Evolutionary conservation across 2,113 vertebrate genomes (phyloP), one percentile per base, ranked within the genome.

Genomic region (Phrynocephalus versicolor): DNA sequence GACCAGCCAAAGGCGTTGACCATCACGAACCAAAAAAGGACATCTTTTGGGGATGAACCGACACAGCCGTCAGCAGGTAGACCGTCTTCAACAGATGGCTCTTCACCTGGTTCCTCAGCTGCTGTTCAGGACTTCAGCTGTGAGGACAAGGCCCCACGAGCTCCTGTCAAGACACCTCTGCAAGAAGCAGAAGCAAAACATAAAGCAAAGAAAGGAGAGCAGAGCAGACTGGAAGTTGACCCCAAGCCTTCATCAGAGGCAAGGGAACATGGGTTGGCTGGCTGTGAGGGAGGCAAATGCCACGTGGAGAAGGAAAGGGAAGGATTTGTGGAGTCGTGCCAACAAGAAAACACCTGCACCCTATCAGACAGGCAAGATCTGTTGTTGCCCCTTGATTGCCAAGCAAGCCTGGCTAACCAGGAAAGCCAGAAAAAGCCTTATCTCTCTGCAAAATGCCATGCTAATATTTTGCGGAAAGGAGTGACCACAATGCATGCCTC

Each of bases 311-410:
- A 92, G 67, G 87, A 94, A 87, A 69, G 89, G 94, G 88, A 96
- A 94, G 94, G 92, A 90, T 82, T 81, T 23, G 60, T 35, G 23
- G 94, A 95, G 21, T 84, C 91, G 60, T 95, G 93, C 90, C 96
- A 71, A 16, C 94, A 95, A 70, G 87, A 95, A 88, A 94, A 90
- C 0, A 70, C 33, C 2, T 82, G 82, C 55, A 64, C 45, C 33
- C 77, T 85, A 21, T 1, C 92, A 60, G 93, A 94, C 18, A 84
- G 91, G 89, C 79, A 92, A 85, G 90, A 92, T 64, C 93, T 89
- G 39, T 90, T 89, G 77, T 74, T 84, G 25, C 13, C 77, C 39
- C 25, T 81, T 30, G 94, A 88, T 70, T 87, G 86, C 80, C 90
- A 94, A 83, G 30, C 39, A 37, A 89, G 80, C 33, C 55, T 95